Evolutionary conservation across 2,113 vertebrate genomes (phyloP), one percentile per base, ranked within the genome.

Genomic region (Archilochus colubris): DNA sequence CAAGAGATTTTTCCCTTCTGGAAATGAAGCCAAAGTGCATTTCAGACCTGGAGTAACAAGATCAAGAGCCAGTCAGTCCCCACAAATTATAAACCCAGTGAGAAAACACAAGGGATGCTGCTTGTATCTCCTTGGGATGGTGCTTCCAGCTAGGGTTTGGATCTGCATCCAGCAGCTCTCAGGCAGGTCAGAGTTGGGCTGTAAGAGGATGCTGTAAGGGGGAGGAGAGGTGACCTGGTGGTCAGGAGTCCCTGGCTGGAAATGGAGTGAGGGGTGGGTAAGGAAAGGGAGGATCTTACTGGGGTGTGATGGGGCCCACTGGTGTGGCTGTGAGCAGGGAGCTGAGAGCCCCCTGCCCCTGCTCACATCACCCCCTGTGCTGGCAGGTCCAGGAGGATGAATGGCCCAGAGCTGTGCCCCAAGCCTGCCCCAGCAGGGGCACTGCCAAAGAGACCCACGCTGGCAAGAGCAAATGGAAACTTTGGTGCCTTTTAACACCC

Each of bases 201-300:
- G 19, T 53, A 33, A 53, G 44, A 33, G 46, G n/a, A 54, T n/a
- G 51, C n/a, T 66, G 63, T 8, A 58, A 64, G 64, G 2, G 31
- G 46, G 23, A 61, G 73, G 28, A 75, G 51, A 64, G 46, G 27
- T 50, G 40, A 57, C 8, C 28, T 22, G 16, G 24, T 48, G 30
- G 36, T 9, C 1, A 0, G 40, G 23, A 77, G 61, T 24, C 67
- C 66, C 54, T 5, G 44, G 9, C 13, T 44, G 55, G 58, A 51
- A 20, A 8, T 2, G 4, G 1, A 0, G 27, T 3, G 31, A 67
- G 48, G 70, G 48, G 31, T 3, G 15, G 57, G 30, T 0, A 2
- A 8, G 55, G 15, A 23, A 28, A 7, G 59, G 28, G 12, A 48
- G 61, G 16, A 58, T 78, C 77, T 73, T 53, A 40, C 24, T 6